Evolutionary conservation across 2,888 invertebrate species (phyloP).

Genomic region (Podabrus alpinus): DNA sequence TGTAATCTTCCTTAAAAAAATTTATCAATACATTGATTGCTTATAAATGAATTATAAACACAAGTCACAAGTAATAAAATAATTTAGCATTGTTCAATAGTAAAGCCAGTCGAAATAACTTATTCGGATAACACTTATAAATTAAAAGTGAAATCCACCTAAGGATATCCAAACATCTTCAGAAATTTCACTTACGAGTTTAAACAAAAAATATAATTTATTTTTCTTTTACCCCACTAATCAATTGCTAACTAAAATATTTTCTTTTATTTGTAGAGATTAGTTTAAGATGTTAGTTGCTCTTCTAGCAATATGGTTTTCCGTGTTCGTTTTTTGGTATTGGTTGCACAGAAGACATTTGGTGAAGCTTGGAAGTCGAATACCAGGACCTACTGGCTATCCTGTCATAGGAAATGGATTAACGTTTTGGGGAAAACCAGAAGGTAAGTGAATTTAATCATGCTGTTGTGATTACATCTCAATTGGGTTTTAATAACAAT

Average conservation of each 20-base stretch:
- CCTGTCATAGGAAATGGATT: constrained; percentile 34
- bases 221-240: not conserved
- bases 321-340: constrained; percentile 18
- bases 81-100: not conserved
- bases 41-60: not conserved
- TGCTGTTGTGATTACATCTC: not conserved
- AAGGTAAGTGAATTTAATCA: constrained; percentile 24
- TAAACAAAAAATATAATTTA: not conserved
- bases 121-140: not conserved
- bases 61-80: not conserved
- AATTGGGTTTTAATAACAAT: not conserved
- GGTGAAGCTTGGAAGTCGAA: constrained; percentile 22
- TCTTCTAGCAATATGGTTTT: constrained; percentile 19
- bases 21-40: not conserved
- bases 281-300: constrained; percentile 16
- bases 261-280: constrained; percentile 4
- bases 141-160: constrained; percentile 18
- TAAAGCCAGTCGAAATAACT: not conserved
- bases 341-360: constrained; percentile 19
- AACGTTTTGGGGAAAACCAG: constrained; percentile 33
- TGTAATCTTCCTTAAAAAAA: not conserved
- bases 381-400: constrained; percentile 33
- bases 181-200: constrained; percentile 15
- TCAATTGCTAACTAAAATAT: constrained; percentile 4
- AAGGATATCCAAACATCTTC: not conserved